These are phyloP conservation scores for Rhynchopsitta pachyrhyncha DNA, from an alignment of 2,113 vertebrate genomes.

Conservation along the genomic window DNA sequence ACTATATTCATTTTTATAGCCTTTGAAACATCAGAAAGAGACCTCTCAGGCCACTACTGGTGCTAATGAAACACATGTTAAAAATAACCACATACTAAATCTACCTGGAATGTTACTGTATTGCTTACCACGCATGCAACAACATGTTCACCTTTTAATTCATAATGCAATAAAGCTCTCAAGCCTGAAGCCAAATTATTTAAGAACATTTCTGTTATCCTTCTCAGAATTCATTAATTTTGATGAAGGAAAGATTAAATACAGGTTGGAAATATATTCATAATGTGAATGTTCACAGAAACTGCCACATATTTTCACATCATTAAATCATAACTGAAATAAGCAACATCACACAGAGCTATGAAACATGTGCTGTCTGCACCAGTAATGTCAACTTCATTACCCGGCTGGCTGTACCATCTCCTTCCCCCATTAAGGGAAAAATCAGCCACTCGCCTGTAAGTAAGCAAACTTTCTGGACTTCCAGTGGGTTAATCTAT, in stretches of 20 bases:
- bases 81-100: conserved; percentile 25
- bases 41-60: not conserved
- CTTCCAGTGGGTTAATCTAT: not conserved
- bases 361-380: not conserved
- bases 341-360: not conserved
- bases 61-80: not conserved
- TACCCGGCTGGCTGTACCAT: rapidly evolving
- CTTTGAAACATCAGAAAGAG: not conserved
- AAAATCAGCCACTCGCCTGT: rapidly evolving
- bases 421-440: not conserved
- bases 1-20: not conserved
- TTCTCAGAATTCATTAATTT: conserved; percentile 35
- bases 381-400: not conserved
- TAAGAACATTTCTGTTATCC: conserved; percentile 38
- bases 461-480: not conserved
- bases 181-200: conserved; percentile 49
- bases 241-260: conserved; percentile 57
- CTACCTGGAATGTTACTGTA: conserved; percentile 25
- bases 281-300: not conserved
- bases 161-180: conserved; percentile 35
- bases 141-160: conserved; percentile 45
- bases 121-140: conserved; percentile 31
- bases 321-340: not conserved
- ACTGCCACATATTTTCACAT: conserved; percentile 26
- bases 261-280: conserved; percentile 21